Evolutionary conservation across 2,797 vertebrate species (phyloP), one percentile per base, ranked within the genome.

Genomic region (Pseudochirops cupreus): DNA sequence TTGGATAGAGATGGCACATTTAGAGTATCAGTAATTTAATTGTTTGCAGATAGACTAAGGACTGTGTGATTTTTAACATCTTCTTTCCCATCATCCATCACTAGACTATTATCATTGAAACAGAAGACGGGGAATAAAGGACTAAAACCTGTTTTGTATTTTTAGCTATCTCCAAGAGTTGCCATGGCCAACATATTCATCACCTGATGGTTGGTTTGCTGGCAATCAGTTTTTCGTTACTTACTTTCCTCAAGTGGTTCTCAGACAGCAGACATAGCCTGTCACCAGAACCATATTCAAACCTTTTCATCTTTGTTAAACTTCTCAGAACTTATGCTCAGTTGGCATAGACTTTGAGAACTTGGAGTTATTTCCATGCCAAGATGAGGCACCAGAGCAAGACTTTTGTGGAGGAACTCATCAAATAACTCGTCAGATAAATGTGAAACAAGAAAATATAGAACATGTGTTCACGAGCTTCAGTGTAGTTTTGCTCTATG

Each of bases 371-470:
- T 87, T 87, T 87, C 74, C 39, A 87, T 46, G 74, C 74, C 74
- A 87, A 87, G 10, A 50, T 50, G 67, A 87, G 39, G 74, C 74
- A 87, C 9, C 74, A 87, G 74, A 87, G 39, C 39, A 87, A 87
- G 74, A 87, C 74, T 50, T 87, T 87, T 87, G 74, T 87, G 74
- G 74, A 87, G 39, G 3, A 87, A 87, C 39, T 87, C 74, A 87
- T 87, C 39, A 87, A 87, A 91, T 92, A 95, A 58, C 58, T 92
- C 91, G 67, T 91, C 12, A 94, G 26, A 90, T 94, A 96, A 92
- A 62, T 29, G 0, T 92, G 50, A 5, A 94, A 94, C 18, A 95
- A 74, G 93, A 74, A 95, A 91, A 95, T 12, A 2, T 91, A 54
- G 0, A 67, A 46, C 93, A 0, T 28, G 62, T 93, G 14, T 14